phyloP scores from a whole-genome alignment of 2,797 vertebrate species.

The Scleropages formosus region DNA sequence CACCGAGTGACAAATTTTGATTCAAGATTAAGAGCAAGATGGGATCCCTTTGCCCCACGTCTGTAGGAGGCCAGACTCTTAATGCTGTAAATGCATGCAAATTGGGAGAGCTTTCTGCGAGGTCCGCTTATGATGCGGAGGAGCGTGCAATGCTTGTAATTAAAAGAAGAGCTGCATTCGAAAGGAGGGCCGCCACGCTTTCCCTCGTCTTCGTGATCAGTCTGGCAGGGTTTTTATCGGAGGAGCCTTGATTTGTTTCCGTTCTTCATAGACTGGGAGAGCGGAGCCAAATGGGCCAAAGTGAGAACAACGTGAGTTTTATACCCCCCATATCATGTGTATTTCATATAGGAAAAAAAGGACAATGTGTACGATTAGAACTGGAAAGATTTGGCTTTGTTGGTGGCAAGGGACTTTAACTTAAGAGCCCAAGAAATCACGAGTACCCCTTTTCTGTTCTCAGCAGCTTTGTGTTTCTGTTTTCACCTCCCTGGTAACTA shows the following conservation, averaged over 20 bases:
- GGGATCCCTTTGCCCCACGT: constrained; percentile 7
- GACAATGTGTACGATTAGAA: too few relatives aligned
- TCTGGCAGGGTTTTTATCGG: neutral
- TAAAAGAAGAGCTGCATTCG: constrained; percentile 29
- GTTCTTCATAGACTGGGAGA: too few relatives aligned
- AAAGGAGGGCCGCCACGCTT: constrained; percentile 6
- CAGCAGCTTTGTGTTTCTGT: too few relatives aligned
- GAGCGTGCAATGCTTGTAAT: constrained; percentile 16
- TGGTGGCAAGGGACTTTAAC: neutral
- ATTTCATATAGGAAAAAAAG: neutral
- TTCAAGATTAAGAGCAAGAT: constrained; percentile 30
- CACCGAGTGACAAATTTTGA: constrained; percentile 56
- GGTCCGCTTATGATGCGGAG: constrained; percentile 13
- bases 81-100: constrained; percentile 29
- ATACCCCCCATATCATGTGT: too few relatives aligned
- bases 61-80: constrained; percentile 10
- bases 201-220: neutral
- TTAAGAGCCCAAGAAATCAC: neutral
- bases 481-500: too few relatives aligned
- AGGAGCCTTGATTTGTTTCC: constrained; percentile 11
- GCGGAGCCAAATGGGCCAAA: too few relatives aligned
- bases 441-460: too few relatives aligned
- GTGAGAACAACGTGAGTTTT: neutral
- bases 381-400: neutral
- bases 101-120: constrained; percentile 33